Base-by-base conservation (phyloP, 2,113 vertebrate species). In the Agelaius tricolor region DNA sequence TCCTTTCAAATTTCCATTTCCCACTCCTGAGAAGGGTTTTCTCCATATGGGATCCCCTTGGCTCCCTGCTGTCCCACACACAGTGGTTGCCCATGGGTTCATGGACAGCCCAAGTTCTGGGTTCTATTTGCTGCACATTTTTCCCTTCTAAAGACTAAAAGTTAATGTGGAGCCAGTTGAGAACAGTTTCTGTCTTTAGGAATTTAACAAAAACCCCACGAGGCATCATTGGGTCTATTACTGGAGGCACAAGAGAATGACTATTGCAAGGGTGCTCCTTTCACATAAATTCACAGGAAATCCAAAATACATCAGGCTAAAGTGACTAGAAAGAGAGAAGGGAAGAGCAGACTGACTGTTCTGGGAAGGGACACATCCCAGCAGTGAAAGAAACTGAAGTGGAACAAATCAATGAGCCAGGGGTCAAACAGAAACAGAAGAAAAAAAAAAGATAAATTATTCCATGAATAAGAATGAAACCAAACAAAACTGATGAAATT, bases 31-130 rank as follows among this genome's bases (percentile, higher is more conserved):
- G 0, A 14, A 31, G 8, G 3, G 26, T 12, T 15, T 20, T 22
- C 26, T 37, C 21, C 67, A 28, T 1, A 2, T 0, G 5, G 14
- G 31, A 59, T 0, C 8, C 18, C 37, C 44, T 13, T 7, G 8
- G 44, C 15, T 71, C 66, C 66, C 44, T 27, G 13, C 6, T 47
- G 5, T 12, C 39, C 9, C 6, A 2, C 16, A 33, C 46, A 63
- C 23, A 37, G 14, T 4, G 43, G 16, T 0, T 19, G 39, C 23
- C 11, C 7, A 4, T 1, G 6, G 1, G 5, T 24, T 43, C 26
- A 33, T 0, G 3, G 43, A 11, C 41, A 62, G 49, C 13, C 49
- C 28, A 73, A 85, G 18, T 9, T 57, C n/a, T 57, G 19, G 7
- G 18, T 15, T n/a, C 22, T 63, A 1, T 52, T 72, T 82, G 39